Percentiles rank a stretch among this genome's conserved stretches.
phyloP scores from a whole-genome alignment of 2,113 vertebrate genomes.

The Pogona vitticeps region DNA sequence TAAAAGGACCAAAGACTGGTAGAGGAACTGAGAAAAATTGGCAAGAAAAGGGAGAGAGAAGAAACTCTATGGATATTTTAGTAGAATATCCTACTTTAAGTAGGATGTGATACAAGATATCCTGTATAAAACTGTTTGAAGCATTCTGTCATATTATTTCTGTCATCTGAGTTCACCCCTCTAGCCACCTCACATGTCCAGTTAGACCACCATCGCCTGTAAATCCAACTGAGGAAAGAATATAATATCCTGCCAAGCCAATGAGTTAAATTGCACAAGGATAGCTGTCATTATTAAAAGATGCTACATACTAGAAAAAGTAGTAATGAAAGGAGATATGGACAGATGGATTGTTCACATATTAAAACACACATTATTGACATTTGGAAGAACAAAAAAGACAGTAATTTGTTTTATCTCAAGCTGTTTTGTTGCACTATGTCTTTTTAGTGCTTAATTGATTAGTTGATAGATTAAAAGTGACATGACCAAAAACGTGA shows the following conservation, averaged over 20 bases:
- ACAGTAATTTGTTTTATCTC: conserved; percentile 1
- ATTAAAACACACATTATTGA: background rate
- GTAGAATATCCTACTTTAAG: too few relatives aligned
- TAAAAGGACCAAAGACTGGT: too few relatives aligned
- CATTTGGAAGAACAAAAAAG: background rate
- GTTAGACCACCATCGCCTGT: background rate
- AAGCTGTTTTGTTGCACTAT: background rate
- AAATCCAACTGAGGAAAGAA: background rate
- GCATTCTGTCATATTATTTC: too few relatives aligned
- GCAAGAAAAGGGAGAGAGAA: too few relatives aligned
- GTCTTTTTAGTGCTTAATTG: background rate
- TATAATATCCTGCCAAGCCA: background rate
- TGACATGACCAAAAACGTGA: conserved; percentile 18
- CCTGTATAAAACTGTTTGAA: background rate
- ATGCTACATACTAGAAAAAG: background rate
- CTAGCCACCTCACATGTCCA: background rate
- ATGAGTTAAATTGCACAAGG: background rate
- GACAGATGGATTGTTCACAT: background rate
- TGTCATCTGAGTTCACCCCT: background rate
- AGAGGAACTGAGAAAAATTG: background rate
- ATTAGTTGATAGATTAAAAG: conserved; percentile 21
- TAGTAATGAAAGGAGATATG: background rate
- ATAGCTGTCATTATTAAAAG: background rate
- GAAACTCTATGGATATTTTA: too few relatives aligned
- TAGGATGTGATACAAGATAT: too few relatives aligned